A percentile compares a stretch with the other conserved stretches of the same genome.
Evolutionary conservation across 2,797 vertebrate genomes (phyloP).

Genomic region (Forpus xanthops): DNA sequence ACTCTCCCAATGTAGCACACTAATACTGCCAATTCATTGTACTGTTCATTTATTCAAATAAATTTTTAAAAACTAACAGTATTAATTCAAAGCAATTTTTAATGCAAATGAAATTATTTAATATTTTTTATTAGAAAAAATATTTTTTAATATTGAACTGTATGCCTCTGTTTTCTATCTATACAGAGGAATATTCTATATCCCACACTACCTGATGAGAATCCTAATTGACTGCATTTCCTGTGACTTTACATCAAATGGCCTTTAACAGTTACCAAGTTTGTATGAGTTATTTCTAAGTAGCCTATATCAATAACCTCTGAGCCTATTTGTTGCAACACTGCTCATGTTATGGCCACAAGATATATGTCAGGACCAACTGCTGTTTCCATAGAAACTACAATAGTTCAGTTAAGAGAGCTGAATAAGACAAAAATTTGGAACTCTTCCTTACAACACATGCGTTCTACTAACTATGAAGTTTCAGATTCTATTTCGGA

Average conservation of each 20-base stretch:
- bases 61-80: background rate
- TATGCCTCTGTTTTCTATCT: background rate
- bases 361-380: background rate
- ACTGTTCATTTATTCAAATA: background rate
- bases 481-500: background rate
- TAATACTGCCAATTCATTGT: background rate
- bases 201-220: background rate
- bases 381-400: conserved; percentile 57
- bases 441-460: background rate
- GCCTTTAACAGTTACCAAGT: conserved; percentile 12
- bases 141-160: background rate
- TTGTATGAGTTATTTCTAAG: conserved; percentile 67
- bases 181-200: background rate
- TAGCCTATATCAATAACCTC: conserved; percentile 63
- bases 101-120: accelerated
- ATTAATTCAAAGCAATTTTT: background rate
- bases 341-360: background rate
- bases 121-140: background rate
- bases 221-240: background rate
- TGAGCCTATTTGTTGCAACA: conserved; percentile 72
- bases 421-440: background rate
- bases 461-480: background rate
- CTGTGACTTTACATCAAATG: conserved; percentile 11
- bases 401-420: background rate
- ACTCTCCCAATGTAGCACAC: background rate